Evolutionary conservation across 2,113 vertebrate species (phyloP), one percentile per base, ranked within the genome.

Genomic region (Charadrius vociferus): DNA sequence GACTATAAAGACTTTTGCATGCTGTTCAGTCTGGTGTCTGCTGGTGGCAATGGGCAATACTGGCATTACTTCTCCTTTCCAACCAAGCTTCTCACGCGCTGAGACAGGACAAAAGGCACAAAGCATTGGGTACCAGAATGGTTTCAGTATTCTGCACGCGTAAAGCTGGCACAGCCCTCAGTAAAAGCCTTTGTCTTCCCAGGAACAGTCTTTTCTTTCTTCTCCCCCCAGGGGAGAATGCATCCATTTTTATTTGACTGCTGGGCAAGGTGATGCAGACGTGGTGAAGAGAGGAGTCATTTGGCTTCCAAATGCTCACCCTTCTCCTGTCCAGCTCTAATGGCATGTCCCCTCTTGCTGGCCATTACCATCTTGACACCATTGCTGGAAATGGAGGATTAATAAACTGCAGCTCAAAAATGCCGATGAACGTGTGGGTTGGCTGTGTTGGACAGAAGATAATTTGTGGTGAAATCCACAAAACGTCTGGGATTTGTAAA

Each of bases 401-500:
- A 70, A 93, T 86, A 81, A 95, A 88, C 47, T 45, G 59, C 75
- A 86, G 61, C 72, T 89, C 86, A 88, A 74, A 92, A 92, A 91
- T 75, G 79, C 36, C 3, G 3, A 89, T 52, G 95, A 91, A 91
- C 7, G 0, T 89, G 84, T 93, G 93, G 89, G 91, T 87, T 95
- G 92, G 88, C 90, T 78, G 65, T 29, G 56, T 37, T 68, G 73
- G 91, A 85, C 73, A 85, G 89, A 70, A 91, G 92, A 95, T 84
- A 92, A 95, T 95, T 95, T 94, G 94, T 89, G 91, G 97, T 91
- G 93, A 96, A 91, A 96, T 96, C 93, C 94, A 85, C 86, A 92
- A 88, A 95, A 91, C 74, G 43, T 79, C 95, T 97, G 97, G 88
- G 95, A 93, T 95, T 96, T 97, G 95, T 97, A 95, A 96, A 96